Evolutionary conservation across 2,113 vertebrate species (phyloP).

Genomic region (Tetraodon nigroviridis): DNA sequence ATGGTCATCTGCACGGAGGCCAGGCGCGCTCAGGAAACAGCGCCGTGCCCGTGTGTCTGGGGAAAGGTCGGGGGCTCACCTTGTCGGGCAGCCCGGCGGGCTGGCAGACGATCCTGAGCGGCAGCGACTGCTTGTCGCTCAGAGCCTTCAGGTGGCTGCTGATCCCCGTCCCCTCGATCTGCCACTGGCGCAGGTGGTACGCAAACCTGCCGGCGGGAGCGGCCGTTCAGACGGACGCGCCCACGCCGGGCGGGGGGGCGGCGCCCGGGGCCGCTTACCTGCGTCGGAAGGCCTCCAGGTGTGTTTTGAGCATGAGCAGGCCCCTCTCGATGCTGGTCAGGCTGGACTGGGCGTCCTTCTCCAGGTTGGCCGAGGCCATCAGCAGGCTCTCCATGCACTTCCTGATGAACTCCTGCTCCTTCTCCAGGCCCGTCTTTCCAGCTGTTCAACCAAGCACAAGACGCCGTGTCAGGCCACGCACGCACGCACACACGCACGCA

Average conservation of each 20-base stretch:
- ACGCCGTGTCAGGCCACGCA: no score
- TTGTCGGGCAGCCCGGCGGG: constrained; percentile 97
- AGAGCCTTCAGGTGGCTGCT: constrained; percentile 98
- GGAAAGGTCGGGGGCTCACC: constrained; percentile 39
- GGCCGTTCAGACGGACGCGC: no score
- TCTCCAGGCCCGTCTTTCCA: constrained; percentile 97
- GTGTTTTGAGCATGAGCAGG: constrained; percentile 96
- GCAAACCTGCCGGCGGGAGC: constrained; percentile 82
- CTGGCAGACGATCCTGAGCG: constrained; percentile 94
- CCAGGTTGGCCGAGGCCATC: constrained; percentile 93
- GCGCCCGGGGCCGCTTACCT: constrained; percentile 70
- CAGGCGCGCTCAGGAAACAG: neutral
- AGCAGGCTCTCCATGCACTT: constrained; percentile 99
- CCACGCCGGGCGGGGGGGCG: neutral
- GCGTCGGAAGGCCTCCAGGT: constrained; percentile 96
- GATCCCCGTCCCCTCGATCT: constrained; percentile 97
- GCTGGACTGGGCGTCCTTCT: constrained; percentile 90
- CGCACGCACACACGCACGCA: no score
- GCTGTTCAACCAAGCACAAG: constrained; percentile 32
- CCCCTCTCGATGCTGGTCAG: constrained; percentile 97
- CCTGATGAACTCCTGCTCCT: constrained; percentile 99
- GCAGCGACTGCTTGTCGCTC: constrained; percentile 96
- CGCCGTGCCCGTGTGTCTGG: no score
- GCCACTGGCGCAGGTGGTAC: constrained; percentile 97
- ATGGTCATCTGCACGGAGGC: constrained; percentile 88